Evolutionary conservation across 2,113 vertebrate genomes (phyloP), one percentile per base, ranked within the genome.

Genomic region (Osmerus mordax): DNA sequence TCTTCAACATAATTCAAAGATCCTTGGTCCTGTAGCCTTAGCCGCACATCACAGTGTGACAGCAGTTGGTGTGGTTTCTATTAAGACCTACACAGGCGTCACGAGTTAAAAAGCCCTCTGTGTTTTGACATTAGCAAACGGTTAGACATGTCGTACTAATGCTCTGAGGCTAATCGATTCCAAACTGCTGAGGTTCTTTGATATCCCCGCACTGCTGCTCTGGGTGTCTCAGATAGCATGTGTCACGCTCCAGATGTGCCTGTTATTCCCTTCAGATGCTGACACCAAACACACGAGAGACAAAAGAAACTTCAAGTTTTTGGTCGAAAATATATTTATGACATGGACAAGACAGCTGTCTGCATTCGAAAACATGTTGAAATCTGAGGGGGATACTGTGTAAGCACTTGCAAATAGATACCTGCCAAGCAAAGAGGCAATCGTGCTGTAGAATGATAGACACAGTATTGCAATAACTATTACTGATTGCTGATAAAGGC

Each of bases 201-300:
- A 78, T 74, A 81, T 63, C 52, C 55, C 68, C 71, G 23, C 28
- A 1, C 71, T 59, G 67, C 53, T 63, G 70, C 68, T 79, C 23
- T 69, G 23, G 4, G n/a, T 71, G 59, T 71, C 55, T 71, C 2
- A 70, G 59, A 71, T 65, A 60, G 19, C 41, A 11, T 54, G 23
- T 75, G 53, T 70, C 74, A 74, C 47, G 32, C 58, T 69, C 80
- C 84, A 82, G 70, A 82, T 75, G 71, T 65, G 67, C 69, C 72
- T 74, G 60, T 69, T 68, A 55, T 72, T 69, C 28, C 41, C 78
- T 53, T 54, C 65, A 70, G 66, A 54, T 47, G 62, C 15, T 72
- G 70, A 62, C 60, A 60, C 29, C 61, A 67, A 69, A 19, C 71
- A 47, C 54, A 66, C 18, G 0, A 28, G 4, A 32, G 53, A 55